Evolutionary conservation across 1,140 invertebrate genomes (phyloP), one percentile per base, ranked within the genome.

Genomic region (Chionoecetes opilio): DNA sequence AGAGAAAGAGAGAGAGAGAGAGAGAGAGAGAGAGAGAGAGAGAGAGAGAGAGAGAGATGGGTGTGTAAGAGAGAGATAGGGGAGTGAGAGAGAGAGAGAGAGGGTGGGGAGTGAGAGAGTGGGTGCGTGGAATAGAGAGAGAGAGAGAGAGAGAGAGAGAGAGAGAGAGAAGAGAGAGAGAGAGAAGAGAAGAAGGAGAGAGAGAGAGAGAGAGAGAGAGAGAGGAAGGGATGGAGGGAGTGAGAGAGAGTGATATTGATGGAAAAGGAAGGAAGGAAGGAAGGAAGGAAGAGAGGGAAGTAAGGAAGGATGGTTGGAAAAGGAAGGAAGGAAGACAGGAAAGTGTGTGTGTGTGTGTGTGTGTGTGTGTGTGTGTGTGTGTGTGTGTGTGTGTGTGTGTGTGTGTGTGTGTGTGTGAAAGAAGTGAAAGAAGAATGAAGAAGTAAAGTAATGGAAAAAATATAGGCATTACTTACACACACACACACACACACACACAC

Each of bases 321-420:
- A 75, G 26, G 6, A 75, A 75, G 21, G 6, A 75, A 26, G 26
- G 9, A 2, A 26, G 2, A 26, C 26, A 26, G 2, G 53, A 21
- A 26, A 14, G 53, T 75, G 53, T 75, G 53, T 75, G 86, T 38
- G 86, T 53, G 86, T 53, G 86, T 88, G 37, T 88, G 86, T 38
- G 86, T 88, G 86, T 88, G 86, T 88, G 86, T 88, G 86, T 88
- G 86, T 88, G 86, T 88, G 86, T 88, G 86, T 88, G 86, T 88
- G 86, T 88, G 86, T 88, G 86, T 88, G 86, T 88, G 86, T 88
- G 86, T 88, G 86, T 88, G 86, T 88, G 86, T 88, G 17, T 88
- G 86, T 11, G 86, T 88, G 86, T 11, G 86, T 88, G 86, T 11
- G 86, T 88, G 53, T 75, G 21, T 21, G 53, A 11, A 26, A 11